phyloP scores from a whole-genome alignment of 2,888 invertebrate species.

The Dynastes grantii region DNA sequence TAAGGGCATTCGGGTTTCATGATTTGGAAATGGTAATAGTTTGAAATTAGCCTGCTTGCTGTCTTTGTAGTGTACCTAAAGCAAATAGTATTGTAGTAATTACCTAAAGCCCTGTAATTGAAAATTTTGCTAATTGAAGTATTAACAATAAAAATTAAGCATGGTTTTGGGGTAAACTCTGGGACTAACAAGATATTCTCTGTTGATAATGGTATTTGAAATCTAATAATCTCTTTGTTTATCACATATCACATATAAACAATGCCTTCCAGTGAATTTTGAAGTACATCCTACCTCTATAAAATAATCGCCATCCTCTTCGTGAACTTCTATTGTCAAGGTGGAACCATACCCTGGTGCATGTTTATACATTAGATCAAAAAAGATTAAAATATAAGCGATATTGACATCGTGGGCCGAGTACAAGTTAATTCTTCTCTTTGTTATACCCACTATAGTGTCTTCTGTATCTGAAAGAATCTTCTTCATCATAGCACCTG shows the following conservation, averaged over 20 bases:
- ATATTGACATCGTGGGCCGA: conserved; percentile 47
- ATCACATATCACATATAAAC: no score
- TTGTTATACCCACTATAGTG: neutral
- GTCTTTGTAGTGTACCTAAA: conserved; percentile 23
- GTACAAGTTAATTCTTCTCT: conserved; percentile 37
- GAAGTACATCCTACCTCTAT: conserved; percentile 11
- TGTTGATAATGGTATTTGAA: neutral
- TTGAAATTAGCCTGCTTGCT: conserved; percentile 12
- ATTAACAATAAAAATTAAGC: neutral
- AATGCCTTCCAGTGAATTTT: no score
- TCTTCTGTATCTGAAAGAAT: conserved; percentile 37
- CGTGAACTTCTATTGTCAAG: conserved; percentile 30
- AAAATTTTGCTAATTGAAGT: neutral
- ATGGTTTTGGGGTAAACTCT: neutral
- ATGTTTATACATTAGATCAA: conserved; percentile 39
- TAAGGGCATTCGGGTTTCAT: neutral
- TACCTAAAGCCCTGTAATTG: no score
- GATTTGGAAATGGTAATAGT: conserved; percentile 17
- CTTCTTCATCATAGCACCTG: conserved; percentile 36
- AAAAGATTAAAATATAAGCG: conserved; percentile 33
- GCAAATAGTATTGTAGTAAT: neutral
- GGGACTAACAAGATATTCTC: neutral
- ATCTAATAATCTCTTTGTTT: no score
- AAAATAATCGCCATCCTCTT: conserved; percentile 9
- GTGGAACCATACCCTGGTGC: conserved; percentile 23